Percentiles rank a stretch among this genome's conserved stretches.
phyloP scores from a whole-genome alignment of 2,113 vertebrate species.

The Clinocottus analis region DNA sequence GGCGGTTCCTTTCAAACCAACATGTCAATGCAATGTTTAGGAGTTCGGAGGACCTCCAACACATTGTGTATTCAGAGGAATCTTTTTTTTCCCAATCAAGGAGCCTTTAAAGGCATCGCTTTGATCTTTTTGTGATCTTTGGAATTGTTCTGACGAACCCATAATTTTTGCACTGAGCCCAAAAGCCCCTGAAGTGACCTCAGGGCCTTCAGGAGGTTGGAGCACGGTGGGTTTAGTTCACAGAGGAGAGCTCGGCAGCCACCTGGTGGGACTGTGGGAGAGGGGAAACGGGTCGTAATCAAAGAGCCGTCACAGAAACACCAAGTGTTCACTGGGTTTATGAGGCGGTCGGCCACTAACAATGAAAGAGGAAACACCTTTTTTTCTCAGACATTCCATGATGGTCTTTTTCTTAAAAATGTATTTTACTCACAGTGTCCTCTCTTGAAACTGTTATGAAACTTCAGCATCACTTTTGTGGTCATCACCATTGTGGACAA shows the following conservation, averaged over 20 bases:
- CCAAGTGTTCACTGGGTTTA: constrained; percentile 40
- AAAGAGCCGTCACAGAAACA: constrained; percentile 54
- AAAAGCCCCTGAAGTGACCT: constrained; percentile 46
- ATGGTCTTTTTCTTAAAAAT: constrained; percentile 25
- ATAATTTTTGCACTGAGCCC: constrained; percentile 22
- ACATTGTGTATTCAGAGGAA: constrained; percentile 38
- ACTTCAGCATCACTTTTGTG: constrained; percentile 1
- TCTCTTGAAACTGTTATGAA: neutral
- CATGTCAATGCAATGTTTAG: constrained; percentile 26
- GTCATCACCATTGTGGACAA: constrained; percentile 9
- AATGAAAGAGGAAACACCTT: constrained; percentile 56
- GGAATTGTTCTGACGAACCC: constrained; percentile 30
- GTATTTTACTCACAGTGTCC: neutral
- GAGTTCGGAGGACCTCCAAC: constrained; percentile 35
- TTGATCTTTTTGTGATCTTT: constrained; percentile 31
- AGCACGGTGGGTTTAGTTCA: constrained; percentile 10
- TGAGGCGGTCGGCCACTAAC: constrained; percentile 45
- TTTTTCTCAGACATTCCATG: constrained; percentile 30
- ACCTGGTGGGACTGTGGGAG: constrained; percentile 74
- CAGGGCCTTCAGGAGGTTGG: neutral
- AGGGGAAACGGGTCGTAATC: constrained; percentile 55
- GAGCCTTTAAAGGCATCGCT: constrained; percentile 35
- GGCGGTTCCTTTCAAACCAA: constrained; percentile 14
- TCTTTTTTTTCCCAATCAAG: constrained; percentile 28
- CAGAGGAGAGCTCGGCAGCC: constrained; percentile 35